Evolutionary conservation across 2,888 invertebrate genomes (phyloP), one percentile per base, ranked within the genome.

Genomic region (Leucozona laternaria): DNA sequence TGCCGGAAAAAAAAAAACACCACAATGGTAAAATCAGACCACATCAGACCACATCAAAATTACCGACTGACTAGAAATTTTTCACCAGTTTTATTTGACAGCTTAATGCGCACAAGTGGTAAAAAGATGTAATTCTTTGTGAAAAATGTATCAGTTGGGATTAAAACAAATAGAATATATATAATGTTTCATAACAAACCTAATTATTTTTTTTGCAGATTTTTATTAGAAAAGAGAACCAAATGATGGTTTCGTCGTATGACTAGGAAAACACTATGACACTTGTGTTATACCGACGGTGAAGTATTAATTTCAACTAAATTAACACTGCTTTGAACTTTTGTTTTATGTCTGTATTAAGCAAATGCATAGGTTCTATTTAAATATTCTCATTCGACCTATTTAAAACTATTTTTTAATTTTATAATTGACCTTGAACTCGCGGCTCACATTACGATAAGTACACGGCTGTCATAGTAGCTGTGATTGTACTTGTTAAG

Each of bases 351-450:
- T 40, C 11, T 22, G 22, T 40, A 37, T 1, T 17, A 15, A 37
- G 22, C 25, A 57, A 60, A 40, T 40, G 60, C 20, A 60, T 40
- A 22, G 58, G 58, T 58, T 37, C 8, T 37, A n/a, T 58, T 34
- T 28, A 40, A 66, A 34, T 78, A 68, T 60, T 73, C 31, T n/a
- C 45, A 72, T 73, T 73, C 82, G 82, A 83, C 78, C 78, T 83
- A 73, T 78, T 83, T 83, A 60, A 57, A 40, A 55, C 60, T 55
- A 40, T 37, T 83, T 73, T 68, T 73, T 73, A 78, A 83, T 62
- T 83, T 78, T 73, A 28, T 78, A 78, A 83, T 77, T 83, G 82
- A 83, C 82, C 82, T 83, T 83, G 82, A 83, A 83, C 82, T 73
- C 78, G n/a, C 50, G 45, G 70, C 40, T 60, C 37, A 60, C 45